Base-by-base conservation (phyloP, 2,113 vertebrate species). In the Colinus virginianus region DNA sequence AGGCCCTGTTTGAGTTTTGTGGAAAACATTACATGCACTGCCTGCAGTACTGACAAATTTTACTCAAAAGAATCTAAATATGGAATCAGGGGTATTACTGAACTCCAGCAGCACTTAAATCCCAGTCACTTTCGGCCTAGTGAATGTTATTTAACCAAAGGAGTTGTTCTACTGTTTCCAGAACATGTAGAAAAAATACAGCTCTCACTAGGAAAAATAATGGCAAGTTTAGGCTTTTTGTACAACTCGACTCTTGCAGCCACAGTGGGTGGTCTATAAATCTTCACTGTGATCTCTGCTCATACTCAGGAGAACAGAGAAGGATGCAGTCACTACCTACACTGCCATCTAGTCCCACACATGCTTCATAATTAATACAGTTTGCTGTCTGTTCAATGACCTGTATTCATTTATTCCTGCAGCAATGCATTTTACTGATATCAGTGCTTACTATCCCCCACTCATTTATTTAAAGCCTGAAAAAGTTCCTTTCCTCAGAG, bases 391-490 rank as follows among this genome's bases (percentile, higher is more conserved):
- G 34, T 68, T 78, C 49, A 55, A 28, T 42, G 13, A 59, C 11
- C 42, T 56, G 51, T 76, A 7, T 43, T 89, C 71, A 68, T 55
- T 71, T 64, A 49, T 40, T 83, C 15, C n/a, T 92, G 67, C 28
- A 66, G 48, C 16, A 79, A 42, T 67, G 23, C 13, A 62, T 2
- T 69, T 19, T 21, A 42, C 23, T 28, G 8, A 18, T 46, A 13
- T 48, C 69, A 66, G 5, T 3, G 2, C 8, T 71, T n/a, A 26
- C 9, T 77, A 30, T 71, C 78, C 62, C 49, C 13, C 17, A 36
- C 3, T 0, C 2, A 2, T 15, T 36, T 48, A 20, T 9, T 36
- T 1, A 16, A 32, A 18, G 8, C 34, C 20, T 43, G 13, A 63
- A n/a, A 3, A 16, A 58, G n/a, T 53, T 38, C 48, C 84, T 51